Conservation (phyloP, 2,113 vertebrate species). For the Cinclus mexicanus region DNA sequence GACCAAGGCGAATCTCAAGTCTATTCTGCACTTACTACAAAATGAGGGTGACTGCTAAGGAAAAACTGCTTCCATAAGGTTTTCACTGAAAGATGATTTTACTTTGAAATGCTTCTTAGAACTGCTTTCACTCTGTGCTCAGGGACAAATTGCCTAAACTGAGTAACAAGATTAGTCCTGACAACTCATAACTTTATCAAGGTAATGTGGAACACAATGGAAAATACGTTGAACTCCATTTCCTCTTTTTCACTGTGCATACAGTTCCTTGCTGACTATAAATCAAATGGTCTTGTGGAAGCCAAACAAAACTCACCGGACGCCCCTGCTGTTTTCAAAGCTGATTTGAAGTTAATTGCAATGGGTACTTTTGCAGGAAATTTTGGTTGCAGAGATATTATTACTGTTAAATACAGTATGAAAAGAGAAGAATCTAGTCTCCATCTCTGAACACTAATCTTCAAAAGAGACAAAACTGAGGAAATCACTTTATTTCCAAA, state of each 20-base stretch:
- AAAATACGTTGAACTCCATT: background rate
- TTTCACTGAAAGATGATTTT: background rate
- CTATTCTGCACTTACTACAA: background rate
- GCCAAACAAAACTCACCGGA: background rate
- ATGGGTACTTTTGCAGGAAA: background rate
- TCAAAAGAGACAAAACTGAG: background rate
- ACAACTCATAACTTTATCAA: background rate
- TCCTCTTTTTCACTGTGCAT: background rate
- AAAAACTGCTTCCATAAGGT: background rate
- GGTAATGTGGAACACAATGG: background rate
- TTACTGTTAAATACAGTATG: background rate
- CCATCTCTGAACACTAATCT: background rate
- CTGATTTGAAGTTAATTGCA: background rate
- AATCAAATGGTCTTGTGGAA: background rate
- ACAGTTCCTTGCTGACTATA: background rate
- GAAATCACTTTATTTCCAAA: background rate
- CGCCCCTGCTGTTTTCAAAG: background rate
- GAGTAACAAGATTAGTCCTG: background rate
- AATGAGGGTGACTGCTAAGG: background rate
- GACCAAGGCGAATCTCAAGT: background rate
- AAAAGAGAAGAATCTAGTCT: background rate
- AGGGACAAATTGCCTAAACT: background rate
- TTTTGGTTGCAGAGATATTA: background rate
- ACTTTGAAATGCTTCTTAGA: background rate
- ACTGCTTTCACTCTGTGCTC: background rate